These are phyloP conservation scores for Epinotia nisella DNA, from an alignment of 2,888 invertebrate species.

Conservation along the genomic window DNA sequence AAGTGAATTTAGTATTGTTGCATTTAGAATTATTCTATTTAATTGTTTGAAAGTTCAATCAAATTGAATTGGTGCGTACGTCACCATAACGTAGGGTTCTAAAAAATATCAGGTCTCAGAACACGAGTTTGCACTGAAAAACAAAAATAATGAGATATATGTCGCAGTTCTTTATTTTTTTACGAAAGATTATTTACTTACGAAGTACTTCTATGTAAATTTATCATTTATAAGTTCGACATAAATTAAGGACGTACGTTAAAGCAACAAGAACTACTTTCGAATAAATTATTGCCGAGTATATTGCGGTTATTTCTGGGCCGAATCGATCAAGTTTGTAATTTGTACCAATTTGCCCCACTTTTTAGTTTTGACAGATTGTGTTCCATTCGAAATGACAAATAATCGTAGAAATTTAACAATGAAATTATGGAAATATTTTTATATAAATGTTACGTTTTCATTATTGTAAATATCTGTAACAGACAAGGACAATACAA, in stretches of 20 bases:
- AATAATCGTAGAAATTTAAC: background rate
- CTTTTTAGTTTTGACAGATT: background rate
- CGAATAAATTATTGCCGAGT: background rate
- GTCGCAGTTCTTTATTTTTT: no score
- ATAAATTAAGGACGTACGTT: background rate
- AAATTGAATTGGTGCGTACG: no score
- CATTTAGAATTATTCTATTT: no score
- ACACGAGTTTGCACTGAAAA: no score
- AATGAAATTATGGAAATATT: background rate
- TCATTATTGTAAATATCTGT: background rate
- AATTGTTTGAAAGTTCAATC: no score
- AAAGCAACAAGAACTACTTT: background rate
- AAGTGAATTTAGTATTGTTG: no score
- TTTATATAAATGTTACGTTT: background rate
- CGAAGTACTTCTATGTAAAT: no score
- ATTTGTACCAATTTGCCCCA: constrained; percentile 4
- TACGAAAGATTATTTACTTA: no score
- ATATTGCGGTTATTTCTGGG: background rate
- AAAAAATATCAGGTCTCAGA: no score
- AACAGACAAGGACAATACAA: background rate
- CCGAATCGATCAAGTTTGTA: background rate
- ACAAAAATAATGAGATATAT: no score
- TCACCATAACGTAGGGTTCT: no score
- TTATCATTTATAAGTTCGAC: background rate
- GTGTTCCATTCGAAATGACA: background rate